Evolutionary conservation across 2,888 invertebrate genomes (phyloP).

Genomic region (Dasypolia templi): DNA sequence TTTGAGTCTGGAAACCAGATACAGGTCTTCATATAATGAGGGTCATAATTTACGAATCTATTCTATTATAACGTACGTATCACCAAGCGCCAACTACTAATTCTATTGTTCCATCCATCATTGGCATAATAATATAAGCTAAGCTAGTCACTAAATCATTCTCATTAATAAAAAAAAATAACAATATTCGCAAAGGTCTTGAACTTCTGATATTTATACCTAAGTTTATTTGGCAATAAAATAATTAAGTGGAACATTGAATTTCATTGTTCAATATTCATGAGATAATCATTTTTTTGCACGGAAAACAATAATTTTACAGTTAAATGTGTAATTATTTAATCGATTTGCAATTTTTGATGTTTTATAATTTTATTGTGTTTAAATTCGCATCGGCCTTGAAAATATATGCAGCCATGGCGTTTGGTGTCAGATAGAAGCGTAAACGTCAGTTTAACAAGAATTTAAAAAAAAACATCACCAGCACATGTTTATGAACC

Average conservation of each 20-base stretch:
- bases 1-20: no score
- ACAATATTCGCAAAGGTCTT: conserved; percentile 52
- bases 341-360: conserved; percentile 47
- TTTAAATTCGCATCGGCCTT: conserved; percentile 33
- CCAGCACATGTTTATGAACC: no score
- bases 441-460: no score
- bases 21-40: background rate
- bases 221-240: conserved; percentile 43
- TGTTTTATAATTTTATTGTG: conserved; percentile 30
- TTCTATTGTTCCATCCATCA: conserved; percentile 39
- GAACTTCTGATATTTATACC: conserved; percentile 63
- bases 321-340: conserved; percentile 47
- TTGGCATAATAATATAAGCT: background rate
- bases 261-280: conserved; percentile 65
- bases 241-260: conserved; percentile 63
- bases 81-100: background rate
- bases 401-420: no score
- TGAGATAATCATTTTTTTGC: conserved; percentile 55
- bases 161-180: conserved; percentile 13
- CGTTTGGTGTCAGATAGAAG: no score
- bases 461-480: no score
- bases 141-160: conserved; percentile 18
- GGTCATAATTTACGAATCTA: background rate
- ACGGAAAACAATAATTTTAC: conserved; percentile 61
- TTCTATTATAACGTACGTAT: background rate